Evolutionary conservation across 2,113 vertebrate genomes (phyloP).

Genomic region (Melanostigma gelatinosum): DNA sequence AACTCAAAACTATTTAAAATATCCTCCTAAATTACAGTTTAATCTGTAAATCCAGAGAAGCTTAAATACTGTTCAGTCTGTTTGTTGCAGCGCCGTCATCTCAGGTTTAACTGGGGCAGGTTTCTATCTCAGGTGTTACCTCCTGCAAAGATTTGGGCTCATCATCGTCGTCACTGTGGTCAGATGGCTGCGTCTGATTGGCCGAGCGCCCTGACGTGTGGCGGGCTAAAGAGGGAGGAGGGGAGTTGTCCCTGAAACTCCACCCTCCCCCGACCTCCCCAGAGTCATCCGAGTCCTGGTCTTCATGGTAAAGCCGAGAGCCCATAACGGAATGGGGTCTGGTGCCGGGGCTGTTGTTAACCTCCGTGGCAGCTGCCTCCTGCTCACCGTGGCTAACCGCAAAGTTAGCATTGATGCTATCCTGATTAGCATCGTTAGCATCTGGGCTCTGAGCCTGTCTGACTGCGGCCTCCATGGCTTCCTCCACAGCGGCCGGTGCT

Average conservation of each 20-base stretch:
- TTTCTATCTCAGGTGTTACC: conserved; percentile 53
- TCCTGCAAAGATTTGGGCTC: conserved; percentile 43
- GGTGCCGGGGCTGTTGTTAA: not conserved
- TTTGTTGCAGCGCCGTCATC: not conserved
- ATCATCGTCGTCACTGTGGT: conserved; percentile 26
- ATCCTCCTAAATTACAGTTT: not conserved
- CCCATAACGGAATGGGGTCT: not conserved
- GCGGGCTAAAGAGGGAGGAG: conserved; percentile 2
- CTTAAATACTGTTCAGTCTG: not conserved
- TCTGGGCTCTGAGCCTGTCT: conserved; percentile 18
- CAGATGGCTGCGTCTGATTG: conserved; percentile 10
- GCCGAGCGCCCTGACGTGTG: not conserved
- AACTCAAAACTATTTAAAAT: too few species aligned
- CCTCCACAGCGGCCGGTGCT: conserved; percentile 54
- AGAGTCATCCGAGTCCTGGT: conserved; percentile 20
- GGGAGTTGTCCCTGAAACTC: conserved; percentile 37
- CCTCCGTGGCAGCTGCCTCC: not conserved
- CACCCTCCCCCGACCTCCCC: conserved; percentile 33
- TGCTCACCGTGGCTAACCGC: not conserved
- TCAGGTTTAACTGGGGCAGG: not conserved
- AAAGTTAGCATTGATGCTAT: conserved; percentile 29
- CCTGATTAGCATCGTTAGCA: not conserved
- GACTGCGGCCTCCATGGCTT: conserved; percentile 46
- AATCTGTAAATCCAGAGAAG: not conserved
- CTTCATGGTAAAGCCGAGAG: conserved; percentile 12